A percentile compares a stretch with the other conserved stretches of the same genome.
These are phyloP conservation scores for Drosophila auraria DNA, from an alignment of 1,140 invertebrate genomes.

Conservation along the genomic window DNA sequence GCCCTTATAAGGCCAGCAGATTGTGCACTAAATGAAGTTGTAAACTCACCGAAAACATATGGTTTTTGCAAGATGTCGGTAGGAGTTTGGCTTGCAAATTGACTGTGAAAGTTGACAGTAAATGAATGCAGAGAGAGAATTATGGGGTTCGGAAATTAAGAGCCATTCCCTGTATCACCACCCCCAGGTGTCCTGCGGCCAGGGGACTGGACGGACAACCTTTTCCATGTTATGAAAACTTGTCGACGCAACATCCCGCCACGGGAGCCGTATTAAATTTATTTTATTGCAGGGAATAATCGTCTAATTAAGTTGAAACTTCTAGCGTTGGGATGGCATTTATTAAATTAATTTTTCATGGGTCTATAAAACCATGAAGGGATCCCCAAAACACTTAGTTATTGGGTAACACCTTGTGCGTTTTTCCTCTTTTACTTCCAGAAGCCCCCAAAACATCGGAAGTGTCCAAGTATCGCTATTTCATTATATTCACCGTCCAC, in stretches of 20 bases:
- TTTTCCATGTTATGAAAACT: slow-evolving; percentile 45
- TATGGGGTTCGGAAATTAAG: too few relatives aligned
- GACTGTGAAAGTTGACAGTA: slow-evolving; percentile 6
- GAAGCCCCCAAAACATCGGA: slow-evolving; percentile 75
- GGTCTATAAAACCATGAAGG: slow-evolving; percentile 37
- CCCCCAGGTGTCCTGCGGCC: slow-evolving; percentile 10
- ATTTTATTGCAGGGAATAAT: too few relatives aligned
- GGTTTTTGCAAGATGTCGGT: slow-evolving; percentile 1
- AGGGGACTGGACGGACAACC: too few relatives aligned
- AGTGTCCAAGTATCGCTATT: slow-evolving; percentile 53
- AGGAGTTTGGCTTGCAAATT: slow-evolving; percentile 11
- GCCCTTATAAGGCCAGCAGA: slow-evolving; percentile 58
- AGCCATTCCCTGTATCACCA: background rate
- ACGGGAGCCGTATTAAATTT: slow-evolving; percentile 9
- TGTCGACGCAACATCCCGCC: slow-evolving; percentile 27
- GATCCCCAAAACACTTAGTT: slow-evolving; percentile 10
- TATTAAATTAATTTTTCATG: slow-evolving; percentile 1
- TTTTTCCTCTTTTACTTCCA: slow-evolving; percentile 67
- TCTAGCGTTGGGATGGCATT: too few relatives aligned
- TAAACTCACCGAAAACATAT: slow-evolving; percentile 23
- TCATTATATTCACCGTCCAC: too few relatives aligned
- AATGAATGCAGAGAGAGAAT: too few relatives aligned
- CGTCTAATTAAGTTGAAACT: too few relatives aligned
- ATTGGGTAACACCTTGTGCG: slow-evolving; percentile 32
- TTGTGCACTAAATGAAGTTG: slow-evolving; percentile 65